Evolutionary conservation across 2,888 invertebrate species (phyloP).

Genomic region (Plusia festucae): DNA sequence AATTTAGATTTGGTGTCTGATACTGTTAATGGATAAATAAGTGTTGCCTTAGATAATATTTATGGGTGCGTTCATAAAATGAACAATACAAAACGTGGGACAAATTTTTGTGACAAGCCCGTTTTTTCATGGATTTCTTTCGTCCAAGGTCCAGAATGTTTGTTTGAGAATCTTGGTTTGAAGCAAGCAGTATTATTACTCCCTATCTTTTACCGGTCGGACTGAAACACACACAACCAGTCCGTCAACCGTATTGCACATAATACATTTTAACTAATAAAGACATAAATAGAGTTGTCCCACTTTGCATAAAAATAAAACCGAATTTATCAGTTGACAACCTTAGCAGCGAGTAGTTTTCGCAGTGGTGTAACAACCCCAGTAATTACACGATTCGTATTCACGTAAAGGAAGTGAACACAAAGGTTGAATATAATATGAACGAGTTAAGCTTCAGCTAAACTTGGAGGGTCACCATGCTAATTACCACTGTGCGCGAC

Average conservation of each 20-base stretch:
- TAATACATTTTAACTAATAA: not conserved
- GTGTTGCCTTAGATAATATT: not conserved
- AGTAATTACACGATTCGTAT: conserved; percentile 34
- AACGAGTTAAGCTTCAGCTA: too few relatives aligned
- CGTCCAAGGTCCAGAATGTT: too few relatives aligned
- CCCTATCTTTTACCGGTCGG: too few relatives aligned
- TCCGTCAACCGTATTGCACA: not conserved
- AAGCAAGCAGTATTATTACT: too few relatives aligned
- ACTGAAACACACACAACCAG: not conserved
- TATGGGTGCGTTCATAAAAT: not conserved
- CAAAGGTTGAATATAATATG: too few relatives aligned
- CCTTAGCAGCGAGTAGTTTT: conserved; percentile 8
- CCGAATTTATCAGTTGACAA: conserved; percentile 6
- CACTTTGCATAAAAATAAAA: not conserved
- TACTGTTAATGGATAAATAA: conserved; percentile 1
- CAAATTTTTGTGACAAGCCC: not conserved
- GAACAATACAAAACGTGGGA: not conserved
- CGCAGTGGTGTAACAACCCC: conserved; percentile 16
- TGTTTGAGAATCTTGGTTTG: too few relatives aligned
- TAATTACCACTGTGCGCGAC: too few relatives aligned
- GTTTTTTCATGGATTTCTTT: too few relatives aligned
- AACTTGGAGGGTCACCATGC: too few relatives aligned
- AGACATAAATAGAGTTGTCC: not conserved
- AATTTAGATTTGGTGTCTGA: not conserved
- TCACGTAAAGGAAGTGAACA: conserved; percentile 54